These are phyloP conservation scores for Gastrophysa polygoni DNA, from an alignment of 2,888 invertebrate species.

Conservation along the genomic window DNA sequence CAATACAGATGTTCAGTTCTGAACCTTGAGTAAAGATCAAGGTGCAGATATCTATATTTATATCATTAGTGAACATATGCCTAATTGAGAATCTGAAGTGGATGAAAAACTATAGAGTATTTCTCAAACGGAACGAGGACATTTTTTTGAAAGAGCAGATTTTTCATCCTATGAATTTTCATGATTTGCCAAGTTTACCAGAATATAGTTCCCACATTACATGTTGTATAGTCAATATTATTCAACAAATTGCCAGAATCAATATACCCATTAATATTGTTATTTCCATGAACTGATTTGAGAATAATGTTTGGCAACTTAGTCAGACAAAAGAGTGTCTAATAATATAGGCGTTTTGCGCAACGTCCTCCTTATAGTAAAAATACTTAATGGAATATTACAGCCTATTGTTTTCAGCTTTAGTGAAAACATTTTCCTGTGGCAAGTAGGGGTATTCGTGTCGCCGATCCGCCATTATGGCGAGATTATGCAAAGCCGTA, in stretches of 20 bases:
- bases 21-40: no score
- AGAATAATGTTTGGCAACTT: slow-evolving; percentile 38
- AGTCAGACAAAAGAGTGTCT: slow-evolving; percentile 37
- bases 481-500: slow-evolving; percentile 32
- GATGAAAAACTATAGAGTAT: no score
- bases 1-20: no score
- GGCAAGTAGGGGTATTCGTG: slow-evolving; percentile 30
- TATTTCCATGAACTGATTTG: slow-evolving; percentile 17
- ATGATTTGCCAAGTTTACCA: no score
- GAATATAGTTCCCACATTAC: no score
- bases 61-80: no score
- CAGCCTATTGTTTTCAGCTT: slow-evolving; percentile 40
- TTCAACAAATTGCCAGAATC: not conserved
- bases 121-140: no score
- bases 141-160: no score
- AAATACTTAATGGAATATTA: slow-evolving; percentile 40
- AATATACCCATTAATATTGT: slow-evolving; percentile 8
- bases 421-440: slow-evolving; percentile 34
- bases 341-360: slow-evolving; percentile 33
- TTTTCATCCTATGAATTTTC: no score
- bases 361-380: slow-evolving; percentile 33
- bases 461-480: slow-evolving; percentile 26
- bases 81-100: no score
- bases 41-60: no score
- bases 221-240: not conserved